These are phyloP conservation scores for Podocnemis expansa DNA, from an alignment of 2,113 vertebrate species.

Conservation along the genomic window DNA sequence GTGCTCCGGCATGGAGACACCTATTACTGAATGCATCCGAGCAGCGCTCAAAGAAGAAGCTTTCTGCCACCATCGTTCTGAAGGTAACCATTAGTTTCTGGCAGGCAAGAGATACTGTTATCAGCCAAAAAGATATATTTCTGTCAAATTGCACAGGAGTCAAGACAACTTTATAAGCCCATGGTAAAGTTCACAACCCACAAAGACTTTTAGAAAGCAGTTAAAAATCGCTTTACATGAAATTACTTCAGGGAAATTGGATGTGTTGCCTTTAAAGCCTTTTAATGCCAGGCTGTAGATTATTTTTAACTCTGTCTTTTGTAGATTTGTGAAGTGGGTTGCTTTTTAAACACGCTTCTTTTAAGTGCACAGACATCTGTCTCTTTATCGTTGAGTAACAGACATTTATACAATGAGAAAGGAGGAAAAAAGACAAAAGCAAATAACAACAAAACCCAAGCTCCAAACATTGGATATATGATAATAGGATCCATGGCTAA, in stretches of 20 bases:
- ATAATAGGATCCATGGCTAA: neutral
- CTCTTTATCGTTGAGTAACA: neutral
- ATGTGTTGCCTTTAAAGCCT: neutral
- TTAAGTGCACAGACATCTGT: neutral
- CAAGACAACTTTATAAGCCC: neutral
- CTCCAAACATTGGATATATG: neutral
- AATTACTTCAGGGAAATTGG: neutral
- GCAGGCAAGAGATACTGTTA: neutral
- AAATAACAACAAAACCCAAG: neutral
- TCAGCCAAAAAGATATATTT: neutral
- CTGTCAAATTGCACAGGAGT: neutral
- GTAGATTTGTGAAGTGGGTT: neutral
- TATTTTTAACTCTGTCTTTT: neutral
- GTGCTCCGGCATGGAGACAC: too few species aligned
- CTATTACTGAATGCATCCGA: too few species aligned
- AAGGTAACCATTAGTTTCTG: neutral
- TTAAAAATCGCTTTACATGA: neutral
- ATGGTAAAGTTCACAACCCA: neutral
- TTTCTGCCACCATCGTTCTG: neutral
- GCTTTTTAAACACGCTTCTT: neutral
- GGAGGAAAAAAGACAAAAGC: neutral
- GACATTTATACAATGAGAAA: neutral
- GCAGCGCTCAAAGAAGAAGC: too few species aligned
- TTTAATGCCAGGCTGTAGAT: neutral
- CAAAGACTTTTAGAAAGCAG: neutral